Base-by-base conservation (phyloP, 2,113 vertebrate genomes). In the Leucopternis melanops region DNA sequence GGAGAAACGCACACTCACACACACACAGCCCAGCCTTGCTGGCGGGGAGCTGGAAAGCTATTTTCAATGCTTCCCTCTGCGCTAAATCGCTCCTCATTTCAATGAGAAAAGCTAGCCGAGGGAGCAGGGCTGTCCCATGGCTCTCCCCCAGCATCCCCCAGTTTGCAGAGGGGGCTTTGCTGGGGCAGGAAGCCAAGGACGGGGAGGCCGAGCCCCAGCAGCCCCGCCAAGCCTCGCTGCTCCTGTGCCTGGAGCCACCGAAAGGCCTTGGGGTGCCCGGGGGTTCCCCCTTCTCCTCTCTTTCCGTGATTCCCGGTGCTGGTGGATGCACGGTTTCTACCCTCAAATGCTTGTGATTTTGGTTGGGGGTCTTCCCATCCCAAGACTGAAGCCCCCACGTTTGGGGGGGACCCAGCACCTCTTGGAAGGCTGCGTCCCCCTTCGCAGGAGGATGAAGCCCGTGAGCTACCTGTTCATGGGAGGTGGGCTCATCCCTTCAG, bases 71-170 rank as follows among this genome's bases (percentile, higher is more conserved):
- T 94, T 90, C 69, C 84, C 88, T 81, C 63, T 3, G 13, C 14
- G 17, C 38, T 65, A 27, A 91, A 66, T 52, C 86, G n/a, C 93
- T 62, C 66, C 94, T 96, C 92, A 90, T 96, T 95, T 95, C 95
- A 95, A 96, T 92, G 86, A 96, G 94, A 95, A 97, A 95, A 90
- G 92, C 36, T 23, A 32, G 66, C 63, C 26, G 32, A 22, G 87
- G 85, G 55, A 89, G 59, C 84, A 15, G 77, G 84, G 77, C 94
- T 69, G 92, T 80, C 67, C 94, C 92, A 31, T 19, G 73, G 72
- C 86, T 45, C 72, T 26, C 38, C 81, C 81, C 92, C 92, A 40
- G 75, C 86, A 63, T 54, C 17, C 54, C 17, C 85, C 75, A 45
- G 66, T 34, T 65, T 32, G 90, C 67, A 31, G 23, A 23, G 17